Base-by-base conservation (phyloP, 2,797 vertebrate genomes). In the Acropternis orthonyx region DNA sequence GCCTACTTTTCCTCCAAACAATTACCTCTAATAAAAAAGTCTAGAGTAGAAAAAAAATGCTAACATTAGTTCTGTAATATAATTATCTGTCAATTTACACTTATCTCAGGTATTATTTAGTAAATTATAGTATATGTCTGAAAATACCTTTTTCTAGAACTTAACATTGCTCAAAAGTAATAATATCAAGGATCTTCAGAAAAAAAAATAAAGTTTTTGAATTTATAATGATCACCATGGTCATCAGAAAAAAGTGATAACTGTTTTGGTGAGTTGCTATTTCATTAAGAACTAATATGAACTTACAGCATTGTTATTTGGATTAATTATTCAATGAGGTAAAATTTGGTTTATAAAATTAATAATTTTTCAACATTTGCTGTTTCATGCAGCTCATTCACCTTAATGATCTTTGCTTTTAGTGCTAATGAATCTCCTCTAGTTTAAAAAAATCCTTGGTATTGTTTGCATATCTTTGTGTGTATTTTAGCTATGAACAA, bases 401-500 rank as follows among this genome's bases (percentile, higher is more conserved):
- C 36, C 15, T 68, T 63, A 55, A 39, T 19, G 22, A 46, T 27
- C 2, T 56, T n/a, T 65, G 3, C 0, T 58, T 86, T 54, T 49
- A 82, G 12, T 46, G 27, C 2, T 77, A 71, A 68, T 69, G 23
- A 62, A 77, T 62, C 3, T 32, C 73, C 2, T n/a, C 18, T 20
- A 30, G 23, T 62, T 84, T 14, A 41, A n/a, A 76, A 72, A 41
- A 36, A 10, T 0, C 1, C 7, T 10, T 27, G 1, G 2, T 37
- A 36, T n/a, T 68, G 4, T 44, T 75, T 54, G 32, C 10, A 6
- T 32, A 32, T 22, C 12, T 76, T 8, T 32, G 18, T 24, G 9
- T 20, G 2, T 41, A 49, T 75, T 72, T 83, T 75, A 81, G 7
- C 12, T 43, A 9, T 28, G 34, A 68, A 49, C 3, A 72, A 52